These are phyloP conservation scores for Heliconius ismenius DNA, from an alignment of 2,888 invertebrate species.

Conservation along the genomic window DNA sequence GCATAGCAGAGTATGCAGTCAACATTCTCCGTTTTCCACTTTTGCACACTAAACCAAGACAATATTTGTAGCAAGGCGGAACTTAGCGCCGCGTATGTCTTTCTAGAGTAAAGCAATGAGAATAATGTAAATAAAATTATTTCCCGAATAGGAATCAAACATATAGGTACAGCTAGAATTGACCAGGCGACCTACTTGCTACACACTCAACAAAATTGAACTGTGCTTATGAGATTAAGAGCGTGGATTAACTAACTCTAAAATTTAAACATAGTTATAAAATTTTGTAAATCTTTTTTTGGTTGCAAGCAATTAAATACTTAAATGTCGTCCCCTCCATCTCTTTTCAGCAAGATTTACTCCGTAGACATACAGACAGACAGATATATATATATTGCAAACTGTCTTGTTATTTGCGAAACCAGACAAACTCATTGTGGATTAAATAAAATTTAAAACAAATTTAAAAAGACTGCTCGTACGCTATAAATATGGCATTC, in stretches of 20 bases:
- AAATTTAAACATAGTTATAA: background rate
- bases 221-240: background rate
- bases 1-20: no score
- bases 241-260: background rate
- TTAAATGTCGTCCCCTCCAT: background rate
- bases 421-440: slow-evolving; percentile 44
- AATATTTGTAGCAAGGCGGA: no score
- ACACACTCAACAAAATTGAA: background rate
- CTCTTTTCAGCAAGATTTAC: slow-evolving; percentile 11
- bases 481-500: slow-evolving; percentile 55
- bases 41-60: no score
- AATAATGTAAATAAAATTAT: no score
- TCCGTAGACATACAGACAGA: slow-evolving; percentile 52
- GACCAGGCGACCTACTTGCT: no score
- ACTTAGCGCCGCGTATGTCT: no score
- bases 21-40: no score
- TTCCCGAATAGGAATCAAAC: no score
- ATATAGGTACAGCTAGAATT: no score
- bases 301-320: background rate
- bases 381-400: slow-evolving; percentile 53
- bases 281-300: background rate
- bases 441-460: slow-evolving; percentile 59
- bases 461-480: slow-evolving; percentile 55
- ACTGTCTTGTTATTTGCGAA: slow-evolving; percentile 54
- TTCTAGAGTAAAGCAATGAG: no score